phyloP scores from a whole-genome alignment of 2,797 vertebrate genomes.

The Crypturellus tataupa region DNA sequence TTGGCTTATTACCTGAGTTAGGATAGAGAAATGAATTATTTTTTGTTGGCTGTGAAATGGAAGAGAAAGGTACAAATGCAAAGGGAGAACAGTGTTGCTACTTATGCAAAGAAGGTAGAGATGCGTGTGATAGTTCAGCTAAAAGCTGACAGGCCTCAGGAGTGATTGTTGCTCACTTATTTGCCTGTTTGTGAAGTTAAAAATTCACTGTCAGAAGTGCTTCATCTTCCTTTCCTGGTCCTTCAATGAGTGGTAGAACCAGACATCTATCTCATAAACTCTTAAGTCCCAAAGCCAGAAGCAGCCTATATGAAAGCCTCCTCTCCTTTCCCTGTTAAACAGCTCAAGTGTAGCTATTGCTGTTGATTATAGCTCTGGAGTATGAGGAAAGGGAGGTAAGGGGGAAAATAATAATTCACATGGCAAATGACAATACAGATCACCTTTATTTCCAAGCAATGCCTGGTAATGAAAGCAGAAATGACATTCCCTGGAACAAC shows the following conservation, averaged over 20 bases:
- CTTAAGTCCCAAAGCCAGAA: neutral
- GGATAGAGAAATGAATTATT: neutral
- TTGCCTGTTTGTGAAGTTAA: neutral
- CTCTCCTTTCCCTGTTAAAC: neutral
- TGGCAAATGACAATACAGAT: conserved; percentile 71
- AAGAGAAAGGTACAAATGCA: neutral
- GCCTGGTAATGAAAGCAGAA: conserved; percentile 69
- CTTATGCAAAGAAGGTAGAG: neutral
- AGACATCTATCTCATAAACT: conserved; percentile 24
- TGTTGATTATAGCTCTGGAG: conserved; percentile 50
- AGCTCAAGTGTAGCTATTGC: conserved; percentile 31
- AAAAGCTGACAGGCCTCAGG: neutral
- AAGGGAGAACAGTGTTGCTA: neutral
- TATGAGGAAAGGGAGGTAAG: conserved; percentile 23
- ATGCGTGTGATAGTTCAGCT: neutral
- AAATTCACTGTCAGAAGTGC: neutral
- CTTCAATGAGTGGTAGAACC: neutral
- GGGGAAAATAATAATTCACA: conserved; percentile 62
- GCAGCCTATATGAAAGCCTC: neutral
- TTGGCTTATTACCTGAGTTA: conserved; percentile 19
- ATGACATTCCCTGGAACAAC: conserved; percentile 58
- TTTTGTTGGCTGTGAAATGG: neutral
- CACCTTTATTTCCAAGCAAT: conserved; percentile 74
- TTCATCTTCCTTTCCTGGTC: neutral
- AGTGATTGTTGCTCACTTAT: neutral